Evolutionary conservation across 2,113 vertebrate species (phyloP), one percentile per base, ranked within the genome.

Genomic region (Daubentonia madagascariensis): DNA sequence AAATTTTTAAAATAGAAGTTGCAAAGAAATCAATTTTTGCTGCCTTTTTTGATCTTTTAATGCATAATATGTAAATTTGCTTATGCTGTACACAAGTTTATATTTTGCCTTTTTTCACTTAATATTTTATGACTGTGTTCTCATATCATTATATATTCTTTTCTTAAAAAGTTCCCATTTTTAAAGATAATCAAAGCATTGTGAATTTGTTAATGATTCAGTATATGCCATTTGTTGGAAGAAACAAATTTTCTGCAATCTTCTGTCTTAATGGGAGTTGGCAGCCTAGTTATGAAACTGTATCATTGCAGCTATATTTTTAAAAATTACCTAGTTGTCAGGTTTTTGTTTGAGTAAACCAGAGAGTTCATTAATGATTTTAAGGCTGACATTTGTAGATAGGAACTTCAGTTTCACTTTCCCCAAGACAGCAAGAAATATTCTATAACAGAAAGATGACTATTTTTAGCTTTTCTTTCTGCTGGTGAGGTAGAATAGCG

Each of bases 391-490:
- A 37, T 98, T 96, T 94, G 37, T 84, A 95, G 76, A 63, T 89
- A 83, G 70, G 32, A 54, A 78, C 12, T 91, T 97, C 23, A 92
- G 79, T 96, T 98, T 96, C 79, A 84, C n/a, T 95, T 97, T 94
- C 63, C 84, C 48, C 35, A 96, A 96, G 91, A 92, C n/a, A 89
- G 79, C 30, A 72, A 96, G 85, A 98, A 98, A 92, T 97, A 95
- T 37, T 98, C 89, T 95, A 1, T 97, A 97, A 96, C 75, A 90
- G 92, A 98, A 97, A 92, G 96, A 92, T 96, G 73, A 92, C 95
- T 97, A 97, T 97, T 98, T 97, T 97, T 97, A 98, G 95, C 95
- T 95, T 95, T 96, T 96, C 78, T 89, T 97, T 92, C 79, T 97
- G 92, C 84, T 97, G 88, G 86, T 97, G 81, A 97, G 81, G 67